Conservation (phyloP, 2,797 vertebrate species). For the Gymnodraco acuticeps region DNA sequence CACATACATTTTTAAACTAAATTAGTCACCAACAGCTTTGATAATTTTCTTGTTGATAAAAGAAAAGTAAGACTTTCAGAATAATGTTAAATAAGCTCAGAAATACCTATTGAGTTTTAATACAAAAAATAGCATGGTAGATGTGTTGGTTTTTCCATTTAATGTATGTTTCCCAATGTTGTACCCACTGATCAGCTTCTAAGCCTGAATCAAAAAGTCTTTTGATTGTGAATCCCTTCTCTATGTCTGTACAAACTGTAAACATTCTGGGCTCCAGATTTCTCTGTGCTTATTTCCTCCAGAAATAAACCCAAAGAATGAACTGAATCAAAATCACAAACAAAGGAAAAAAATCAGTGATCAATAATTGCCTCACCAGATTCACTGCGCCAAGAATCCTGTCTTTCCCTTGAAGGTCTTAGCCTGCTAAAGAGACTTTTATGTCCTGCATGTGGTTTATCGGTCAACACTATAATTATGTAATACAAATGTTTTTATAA, state of each 20-base stretch:
- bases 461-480: background rate
- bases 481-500: constrained; percentile 21
- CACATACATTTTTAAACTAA: background rate
- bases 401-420: background rate
- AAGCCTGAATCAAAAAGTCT: background rate
- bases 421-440: constrained; percentile 1
- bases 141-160: constrained; percentile 6
- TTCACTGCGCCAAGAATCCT: background rate
- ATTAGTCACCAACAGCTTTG: constrained; percentile 6
- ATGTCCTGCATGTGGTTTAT: constrained; percentile 17
- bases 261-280: background rate
- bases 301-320: background rate
- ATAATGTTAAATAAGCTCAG: background rate
- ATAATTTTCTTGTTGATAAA: background rate
- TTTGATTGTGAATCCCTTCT: background rate
- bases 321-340: constrained; percentile 28
- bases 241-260: background rate
- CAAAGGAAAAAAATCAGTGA: background rate
- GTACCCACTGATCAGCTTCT: background rate
- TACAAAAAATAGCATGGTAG: background rate
- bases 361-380: constrained; percentile 12
- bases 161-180: background rate
- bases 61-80: background rate
- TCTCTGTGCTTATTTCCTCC: background rate
- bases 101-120: constrained; percentile 8